These are phyloP conservation scores for Zosterops japonicus DNA, from an alignment of 2,113 vertebrate species.

Conservation along the genomic window DNA sequence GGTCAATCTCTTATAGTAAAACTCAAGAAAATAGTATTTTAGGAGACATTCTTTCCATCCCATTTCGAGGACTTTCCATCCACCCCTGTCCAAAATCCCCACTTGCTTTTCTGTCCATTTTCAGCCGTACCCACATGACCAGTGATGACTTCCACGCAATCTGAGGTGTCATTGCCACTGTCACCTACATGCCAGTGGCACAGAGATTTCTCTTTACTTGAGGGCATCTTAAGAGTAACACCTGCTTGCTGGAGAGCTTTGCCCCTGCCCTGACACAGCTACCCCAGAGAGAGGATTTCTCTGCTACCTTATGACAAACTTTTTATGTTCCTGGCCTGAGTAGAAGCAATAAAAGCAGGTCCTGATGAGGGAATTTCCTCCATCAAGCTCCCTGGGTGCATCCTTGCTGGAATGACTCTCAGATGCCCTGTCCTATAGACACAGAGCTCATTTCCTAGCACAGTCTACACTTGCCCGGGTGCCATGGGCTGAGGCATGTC, in stretches of 20 bases:
- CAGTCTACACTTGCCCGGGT: rapidly evolving
- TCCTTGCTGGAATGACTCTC: neutral
- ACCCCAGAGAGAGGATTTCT: neutral
- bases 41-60: too few species aligned
- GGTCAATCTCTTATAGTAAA: too few species aligned
- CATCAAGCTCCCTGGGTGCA: neutral
- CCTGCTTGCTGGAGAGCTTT: neutral
- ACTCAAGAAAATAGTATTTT: too few species aligned
- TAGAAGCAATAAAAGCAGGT: neutral
- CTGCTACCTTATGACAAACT: neutral
- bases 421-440: neutral
- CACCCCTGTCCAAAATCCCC: neutral
- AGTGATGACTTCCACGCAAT: rapidly evolving
- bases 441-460: neutral
- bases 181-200: neutral
- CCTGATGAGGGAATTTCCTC: neutral
- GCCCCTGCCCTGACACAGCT: neutral
- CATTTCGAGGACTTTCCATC: neutral
- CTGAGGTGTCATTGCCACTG: neutral
- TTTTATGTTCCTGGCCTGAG: neutral
- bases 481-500: neutral
- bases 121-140: rapidly evolving
- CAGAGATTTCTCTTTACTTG: neutral
- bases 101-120: neutral
- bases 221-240: neutral